phyloP scores from a whole-genome alignment of 2,888 invertebrate species.

The Caenorhabditis zanzibari region DNA sequence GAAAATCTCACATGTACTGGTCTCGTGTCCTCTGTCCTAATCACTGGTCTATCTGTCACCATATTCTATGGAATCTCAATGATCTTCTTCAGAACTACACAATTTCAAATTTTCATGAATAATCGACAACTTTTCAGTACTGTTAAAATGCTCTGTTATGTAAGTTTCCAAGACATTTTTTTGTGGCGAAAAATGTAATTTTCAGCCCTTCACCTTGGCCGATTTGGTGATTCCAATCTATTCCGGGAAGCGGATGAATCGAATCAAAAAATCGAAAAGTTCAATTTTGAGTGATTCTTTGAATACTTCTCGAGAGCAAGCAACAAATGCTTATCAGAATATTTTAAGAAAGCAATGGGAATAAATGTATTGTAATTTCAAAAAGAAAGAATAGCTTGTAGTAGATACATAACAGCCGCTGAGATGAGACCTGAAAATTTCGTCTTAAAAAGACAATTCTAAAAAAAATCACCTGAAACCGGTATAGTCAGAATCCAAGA shows the following conservation, averaged over 20 bases:
- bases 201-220: slow-evolving; percentile 22
- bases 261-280: slow-evolving; percentile 1
- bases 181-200: too few relatives aligned
- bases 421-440: slow-evolving; percentile 48
- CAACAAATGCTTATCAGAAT: slow-evolving; percentile 14
- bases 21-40: slow-evolving; percentile 28
- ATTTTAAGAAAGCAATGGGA: slow-evolving; percentile 33
- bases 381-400: slow-evolving; percentile 37
- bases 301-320: not conserved
- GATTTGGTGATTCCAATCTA: slow-evolving; percentile 38
- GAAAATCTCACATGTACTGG: slow-evolving; percentile 28
- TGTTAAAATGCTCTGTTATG: slow-evolving; percentile 11
- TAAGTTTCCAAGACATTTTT: not conserved
- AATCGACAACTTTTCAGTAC: slow-evolving; percentile 20
- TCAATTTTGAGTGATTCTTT: not conserved
- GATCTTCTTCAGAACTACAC: not conserved
- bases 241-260: slow-evolving; percentile 14
- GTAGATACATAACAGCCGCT: slow-evolving; percentile 49
- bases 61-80: slow-evolving; percentile 8
- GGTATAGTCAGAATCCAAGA: slow-evolving; percentile 65
- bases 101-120: slow-evolving; percentile 9
- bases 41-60: slow-evolving; percentile 14
- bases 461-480: slow-evolving; percentile 43
- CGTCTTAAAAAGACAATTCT: too few relatives aligned
- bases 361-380: not conserved